Percentiles rank a stretch among this genome's conserved stretches.
Evolutionary conservation across 2,888 invertebrate genomes (phyloP).

Genomic region (Patella caerulea): DNA sequence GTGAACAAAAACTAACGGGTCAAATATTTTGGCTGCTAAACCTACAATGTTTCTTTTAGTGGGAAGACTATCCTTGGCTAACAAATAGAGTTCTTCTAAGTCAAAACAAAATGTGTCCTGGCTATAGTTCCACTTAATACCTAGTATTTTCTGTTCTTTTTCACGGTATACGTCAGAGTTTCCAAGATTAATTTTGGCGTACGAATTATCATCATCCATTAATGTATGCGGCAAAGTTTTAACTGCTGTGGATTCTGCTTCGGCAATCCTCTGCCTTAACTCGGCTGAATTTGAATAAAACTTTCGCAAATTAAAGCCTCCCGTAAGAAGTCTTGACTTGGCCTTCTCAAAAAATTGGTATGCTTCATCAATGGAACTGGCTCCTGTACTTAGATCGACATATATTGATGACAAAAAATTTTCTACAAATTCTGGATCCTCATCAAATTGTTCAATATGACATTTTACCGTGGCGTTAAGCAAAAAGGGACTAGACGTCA

Average conservation of each 20-base stretch:
- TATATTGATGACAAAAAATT: neutral
- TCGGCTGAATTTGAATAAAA: neutral
- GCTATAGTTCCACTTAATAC: neutral
- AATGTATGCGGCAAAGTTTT: neutral
- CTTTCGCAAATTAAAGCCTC: neutral
- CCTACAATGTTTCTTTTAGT: neutral
- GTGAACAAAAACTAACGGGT: neutral
- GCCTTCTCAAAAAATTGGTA: neutral
- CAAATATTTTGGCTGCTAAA: conserved; percentile 1
- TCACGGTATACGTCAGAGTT: neutral
- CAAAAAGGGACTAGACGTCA: neutral
- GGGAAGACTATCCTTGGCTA: neutral
- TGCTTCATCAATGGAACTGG: neutral
- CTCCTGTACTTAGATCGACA: neutral
- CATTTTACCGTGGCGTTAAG: neutral
- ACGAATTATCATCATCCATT: neutral
- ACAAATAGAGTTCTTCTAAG: neutral
- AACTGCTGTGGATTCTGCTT: neutral
- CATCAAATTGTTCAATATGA: neutral
- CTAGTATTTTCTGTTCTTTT: neutral
- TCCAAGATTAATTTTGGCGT: neutral
- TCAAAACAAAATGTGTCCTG: neutral
- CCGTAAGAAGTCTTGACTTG: neutral
- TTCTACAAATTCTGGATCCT: neutral
- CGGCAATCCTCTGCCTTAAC: neutral